A percentile compares a stretch with the other conserved stretches of the same genome.
These are phyloP conservation scores for Phasia obesa DNA, from an alignment of 2,888 invertebrate genomes.

Conservation along the genomic window DNA sequence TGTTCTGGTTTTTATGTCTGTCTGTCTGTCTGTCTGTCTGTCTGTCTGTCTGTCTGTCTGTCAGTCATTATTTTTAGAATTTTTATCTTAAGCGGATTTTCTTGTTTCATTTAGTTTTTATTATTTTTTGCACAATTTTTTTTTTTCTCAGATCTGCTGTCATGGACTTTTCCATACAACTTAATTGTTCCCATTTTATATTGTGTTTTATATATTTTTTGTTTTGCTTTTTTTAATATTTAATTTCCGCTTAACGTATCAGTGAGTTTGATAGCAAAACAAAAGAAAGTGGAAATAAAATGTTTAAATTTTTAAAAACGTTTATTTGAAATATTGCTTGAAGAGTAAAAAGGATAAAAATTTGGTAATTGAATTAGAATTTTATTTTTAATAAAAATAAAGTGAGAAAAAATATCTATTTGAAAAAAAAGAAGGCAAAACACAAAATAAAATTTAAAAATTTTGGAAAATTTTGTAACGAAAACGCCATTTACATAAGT, in stretches of 20 bases:
- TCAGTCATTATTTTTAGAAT: too few species aligned
- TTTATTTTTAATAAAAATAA: background rate
- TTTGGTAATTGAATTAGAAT: background rate
- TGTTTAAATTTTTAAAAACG: background rate
- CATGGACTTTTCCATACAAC: conserved; percentile 12
- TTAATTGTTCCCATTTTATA: background rate
- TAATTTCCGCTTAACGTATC: conserved; percentile 52
- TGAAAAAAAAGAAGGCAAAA: background rate
- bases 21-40: too few species aligned
- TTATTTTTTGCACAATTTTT: background rate
- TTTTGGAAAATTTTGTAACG: too few species aligned
- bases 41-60: too few species aligned
- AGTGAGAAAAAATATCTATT: background rate
- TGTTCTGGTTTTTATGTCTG: too few species aligned
- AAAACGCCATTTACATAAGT: too few species aligned
- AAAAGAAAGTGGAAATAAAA: conserved; percentile 13
- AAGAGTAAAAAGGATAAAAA: background rate
- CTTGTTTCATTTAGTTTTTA: conserved; percentile 55
- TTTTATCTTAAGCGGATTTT: conserved; percentile 63
- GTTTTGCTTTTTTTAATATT: conserved; percentile 49
- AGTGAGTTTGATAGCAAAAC: conserved; percentile 11
- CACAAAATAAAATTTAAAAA: too few species aligned
- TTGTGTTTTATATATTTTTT: conserved; percentile 6
- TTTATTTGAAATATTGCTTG: too few species aligned
- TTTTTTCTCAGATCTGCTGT: conserved; percentile 18